Base-by-base conservation (phyloP, 2,797 vertebrate species). In the Helarctos malayanus region DNA sequence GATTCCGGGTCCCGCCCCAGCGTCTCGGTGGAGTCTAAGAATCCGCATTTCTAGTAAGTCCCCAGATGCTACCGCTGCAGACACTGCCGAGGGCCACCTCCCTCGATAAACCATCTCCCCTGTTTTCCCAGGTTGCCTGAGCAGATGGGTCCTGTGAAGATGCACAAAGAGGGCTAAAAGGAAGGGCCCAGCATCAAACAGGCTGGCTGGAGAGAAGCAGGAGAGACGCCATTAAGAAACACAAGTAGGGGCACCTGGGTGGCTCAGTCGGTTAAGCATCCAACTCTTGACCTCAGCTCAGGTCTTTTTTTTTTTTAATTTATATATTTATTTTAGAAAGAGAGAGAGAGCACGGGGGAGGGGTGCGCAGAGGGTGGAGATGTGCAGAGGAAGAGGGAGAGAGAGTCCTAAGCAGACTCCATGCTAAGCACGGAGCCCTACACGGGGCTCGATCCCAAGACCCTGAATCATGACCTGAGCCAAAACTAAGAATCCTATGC, bases 181-280 rank as follows among this genome's bases (percentile, higher is more conserved):
- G 35, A 81, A 32, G 57, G 11, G 14, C 32, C 81, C 11, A 80
- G 65, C 18, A 16, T 69, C 56, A 19, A 76, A 80, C 13, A 75
- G 45, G 6, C 49, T 16, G 35, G n/a, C n/a, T 1, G 0, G 45
- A n/a, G 35, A 68, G 56, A 57, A 38, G 59, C 0, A 0, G 7
- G 11, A 25, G 27, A 27, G 57, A 75, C 3, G 29, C n/a, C n/a
- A 7, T 2, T 38, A 19, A 41, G 65, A 76, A 84, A 83, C 35
- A 56, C 57, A 76, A 56, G 14, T 13, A 29, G 41, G 71, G 25
- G 25, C 41, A 9, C 71, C 71, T 75, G 41, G 71, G 41, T 9
- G 41, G 25, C 41, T 47, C 71, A 5, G 7, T 47, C 0, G 1
- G 41, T 16, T 75, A 47, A 75, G 71, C 13, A 7, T 73, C 41